Evolutionary conservation across 2,113 vertebrate species (phyloP).

Genomic region (Machaerirhynchus nigripectus): DNA sequence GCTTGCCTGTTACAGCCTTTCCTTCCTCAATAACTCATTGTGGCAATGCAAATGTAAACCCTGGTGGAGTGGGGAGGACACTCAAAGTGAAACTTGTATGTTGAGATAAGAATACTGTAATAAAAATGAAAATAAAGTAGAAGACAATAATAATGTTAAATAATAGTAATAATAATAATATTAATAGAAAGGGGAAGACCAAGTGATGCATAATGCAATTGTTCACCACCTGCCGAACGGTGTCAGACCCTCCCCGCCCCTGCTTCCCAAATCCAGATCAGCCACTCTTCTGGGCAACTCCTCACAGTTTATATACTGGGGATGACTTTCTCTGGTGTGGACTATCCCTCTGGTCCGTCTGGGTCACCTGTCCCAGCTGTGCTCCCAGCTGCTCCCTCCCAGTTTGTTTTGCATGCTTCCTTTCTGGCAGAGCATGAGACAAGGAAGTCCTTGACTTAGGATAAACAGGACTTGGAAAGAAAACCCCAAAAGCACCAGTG

Average conservation of each 20-base stretch:
- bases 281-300: background rate
- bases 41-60: background rate
- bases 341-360: background rate
- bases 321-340: fast-evolving
- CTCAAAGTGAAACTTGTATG: too few species aligned
- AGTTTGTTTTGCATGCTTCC: background rate
- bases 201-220: background rate
- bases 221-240: background rate
- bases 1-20: background rate
- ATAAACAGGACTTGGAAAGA: background rate
- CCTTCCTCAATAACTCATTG: background rate
- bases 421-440: background rate
- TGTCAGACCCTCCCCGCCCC: background rate
- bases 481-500: fast-evolving
- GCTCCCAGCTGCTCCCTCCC: background rate
- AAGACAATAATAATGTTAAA: background rate
- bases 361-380: background rate
- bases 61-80: background rate
- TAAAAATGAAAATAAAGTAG: background rate
- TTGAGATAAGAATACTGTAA: background rate
- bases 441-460: background rate
- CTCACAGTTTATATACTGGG: background rate
- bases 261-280: background rate
- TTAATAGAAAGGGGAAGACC: background rate
- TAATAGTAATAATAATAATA: background rate